phyloP scores from a whole-genome alignment of 2,888 invertebrate genomes.

The Ischnura elegans region DNA sequence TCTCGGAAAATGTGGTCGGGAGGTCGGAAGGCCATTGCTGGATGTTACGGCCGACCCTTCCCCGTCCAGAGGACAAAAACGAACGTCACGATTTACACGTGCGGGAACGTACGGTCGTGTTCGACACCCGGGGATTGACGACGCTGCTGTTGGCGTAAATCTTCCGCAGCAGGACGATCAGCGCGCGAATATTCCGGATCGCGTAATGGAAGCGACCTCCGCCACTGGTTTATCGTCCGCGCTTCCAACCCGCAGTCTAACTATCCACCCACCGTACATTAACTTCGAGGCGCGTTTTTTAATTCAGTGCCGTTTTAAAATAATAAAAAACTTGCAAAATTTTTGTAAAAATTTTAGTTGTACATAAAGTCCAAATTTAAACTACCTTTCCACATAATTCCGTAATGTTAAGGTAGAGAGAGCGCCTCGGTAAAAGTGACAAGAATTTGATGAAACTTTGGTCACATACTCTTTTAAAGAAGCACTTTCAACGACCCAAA shows the following conservation, averaged over 20 bases:
- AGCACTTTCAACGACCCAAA: too few relatives aligned
- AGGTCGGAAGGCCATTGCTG: background rate
- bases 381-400: too few relatives aligned
- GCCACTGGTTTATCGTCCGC: background rate
- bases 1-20: background rate
- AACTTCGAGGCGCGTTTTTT: too few relatives aligned
- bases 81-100: background rate
- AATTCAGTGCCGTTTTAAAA: too few relatives aligned
- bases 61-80: background rate
- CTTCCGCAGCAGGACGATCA: background rate
- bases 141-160: background rate
- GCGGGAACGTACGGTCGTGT: background rate
- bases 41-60: background rate
- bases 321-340: too few relatives aligned
- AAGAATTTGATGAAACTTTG: too few relatives aligned
- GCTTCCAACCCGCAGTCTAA: background rate
- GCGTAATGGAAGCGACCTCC: background rate
- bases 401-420: too few relatives aligned
- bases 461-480: too few relatives aligned
- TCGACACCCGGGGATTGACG: background rate
- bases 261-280: too few relatives aligned
- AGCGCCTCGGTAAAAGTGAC: too few relatives aligned
- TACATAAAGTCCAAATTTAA: too few relatives aligned
- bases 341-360: too few relatives aligned
- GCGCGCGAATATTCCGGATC: background rate